These are phyloP conservation scores for Condylura cristata DNA, from an alignment of 2,113 vertebrate genomes.

Conservation along the genomic window DNA sequence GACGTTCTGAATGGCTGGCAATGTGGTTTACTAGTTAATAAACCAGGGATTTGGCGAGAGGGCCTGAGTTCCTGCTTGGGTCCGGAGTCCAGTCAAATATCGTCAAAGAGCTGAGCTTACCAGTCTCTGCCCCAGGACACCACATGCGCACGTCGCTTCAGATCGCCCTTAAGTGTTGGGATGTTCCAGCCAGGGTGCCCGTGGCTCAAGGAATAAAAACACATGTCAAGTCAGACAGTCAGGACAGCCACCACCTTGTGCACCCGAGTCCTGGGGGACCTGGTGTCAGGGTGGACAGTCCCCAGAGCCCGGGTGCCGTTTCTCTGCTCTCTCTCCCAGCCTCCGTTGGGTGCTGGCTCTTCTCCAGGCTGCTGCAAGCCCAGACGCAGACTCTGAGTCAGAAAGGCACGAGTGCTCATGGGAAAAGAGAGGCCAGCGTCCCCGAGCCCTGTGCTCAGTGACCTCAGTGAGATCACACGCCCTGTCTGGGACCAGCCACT, in stretches of 20 bases:
- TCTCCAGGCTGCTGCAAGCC: background rate
- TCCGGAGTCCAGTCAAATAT: background rate
- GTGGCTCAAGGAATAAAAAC: background rate
- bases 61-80: background rate
- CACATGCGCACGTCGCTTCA: background rate
- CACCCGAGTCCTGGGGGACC: background rate
- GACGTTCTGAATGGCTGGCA: background rate
- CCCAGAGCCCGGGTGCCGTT: background rate
- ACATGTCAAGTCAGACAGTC: background rate
- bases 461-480: background rate
- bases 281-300: rapidly evolving
- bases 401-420: background rate
- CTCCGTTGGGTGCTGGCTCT: background rate
- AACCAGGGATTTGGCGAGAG: background rate
- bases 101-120: background rate
- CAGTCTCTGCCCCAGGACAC: background rate
- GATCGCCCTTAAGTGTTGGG: background rate
- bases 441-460: background rate
- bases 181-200: background rate
- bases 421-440: background rate
- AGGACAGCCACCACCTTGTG: background rate
- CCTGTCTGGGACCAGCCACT: background rate
- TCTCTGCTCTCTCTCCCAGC: background rate
- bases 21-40: background rate
- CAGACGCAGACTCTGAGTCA: background rate